Evolutionary conservation across 2,888 invertebrate species (phyloP).

Genomic region (Mongoloraphidia duomilia): DNA sequence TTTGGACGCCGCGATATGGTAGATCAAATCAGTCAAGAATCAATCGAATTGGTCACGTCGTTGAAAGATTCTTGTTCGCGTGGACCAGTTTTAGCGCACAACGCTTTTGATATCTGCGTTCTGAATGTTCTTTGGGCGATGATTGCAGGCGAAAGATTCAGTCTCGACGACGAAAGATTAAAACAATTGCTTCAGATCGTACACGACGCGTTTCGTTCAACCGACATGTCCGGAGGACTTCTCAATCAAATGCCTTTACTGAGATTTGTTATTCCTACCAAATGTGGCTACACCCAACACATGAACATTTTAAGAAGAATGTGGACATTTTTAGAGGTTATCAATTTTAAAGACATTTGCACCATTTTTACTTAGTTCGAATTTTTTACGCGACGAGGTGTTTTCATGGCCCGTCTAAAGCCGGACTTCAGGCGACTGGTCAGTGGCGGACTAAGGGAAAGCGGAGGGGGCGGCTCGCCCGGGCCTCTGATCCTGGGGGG

Average conservation of each 20-base stretch:
- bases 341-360: too few relatives aligned
- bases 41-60: constrained; percentile 33
- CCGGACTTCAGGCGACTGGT: too few relatives aligned
- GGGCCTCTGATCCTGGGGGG: too few relatives aligned
- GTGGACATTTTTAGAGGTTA: constrained; percentile 39
- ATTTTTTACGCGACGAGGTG: too few relatives aligned
- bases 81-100: constrained; percentile 34
- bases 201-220: constrained; percentile 44
- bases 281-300: constrained; percentile 44
- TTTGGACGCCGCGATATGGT: constrained; percentile 47
- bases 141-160: constrained; percentile 50
- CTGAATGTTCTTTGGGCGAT: constrained; percentile 56
- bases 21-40: constrained; percentile 41
- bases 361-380: too few relatives aligned
- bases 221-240: constrained; percentile 51
- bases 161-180: constrained; percentile 40
- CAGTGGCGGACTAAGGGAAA: too few relatives aligned
- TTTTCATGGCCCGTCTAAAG: too few relatives aligned
- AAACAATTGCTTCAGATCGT: constrained; percentile 39
- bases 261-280: constrained; percentile 45
- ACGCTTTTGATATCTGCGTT: constrained; percentile 43
- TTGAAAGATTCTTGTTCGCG: constrained; percentile 24
- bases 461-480: too few relatives aligned
- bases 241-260: constrained; percentile 54
- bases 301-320: constrained; percentile 35